phyloP scores from a whole-genome alignment of 2,888 invertebrate species.

The Proisotoma minuta region DNA sequence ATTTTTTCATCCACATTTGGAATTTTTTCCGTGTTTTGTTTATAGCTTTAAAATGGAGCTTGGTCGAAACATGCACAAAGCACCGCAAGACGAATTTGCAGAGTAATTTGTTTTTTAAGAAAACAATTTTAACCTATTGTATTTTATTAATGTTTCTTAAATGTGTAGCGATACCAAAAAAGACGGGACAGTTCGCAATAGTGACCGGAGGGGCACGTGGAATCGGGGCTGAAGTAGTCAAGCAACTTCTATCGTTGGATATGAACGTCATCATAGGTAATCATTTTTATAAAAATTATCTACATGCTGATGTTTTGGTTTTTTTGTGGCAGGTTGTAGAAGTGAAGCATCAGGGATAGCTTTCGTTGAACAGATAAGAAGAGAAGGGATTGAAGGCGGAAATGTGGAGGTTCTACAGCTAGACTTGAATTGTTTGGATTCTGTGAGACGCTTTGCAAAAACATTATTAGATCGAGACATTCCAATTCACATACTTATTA shows the following conservation, averaged over 20 bases:
- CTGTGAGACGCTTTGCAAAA: constrained; percentile 69
- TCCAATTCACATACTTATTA: constrained; percentile 68
- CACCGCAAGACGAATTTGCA: constrained; percentile 33
- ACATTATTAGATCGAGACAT: constrained; percentile 60
- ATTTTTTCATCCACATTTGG: constrained; percentile 27
- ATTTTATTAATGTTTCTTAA: not conserved
- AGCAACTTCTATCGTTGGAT: constrained; percentile 63
- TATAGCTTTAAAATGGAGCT: constrained; percentile 35
- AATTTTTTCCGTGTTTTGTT: constrained; percentile 26
- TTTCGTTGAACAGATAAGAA: constrained; percentile 52
- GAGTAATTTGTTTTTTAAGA: constrained; percentile 19
- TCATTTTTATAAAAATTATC: not conserved
- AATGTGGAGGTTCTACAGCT: constrained; percentile 64
- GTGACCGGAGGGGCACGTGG: constrained; percentile 84
- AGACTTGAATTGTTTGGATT: constrained; percentile 70
- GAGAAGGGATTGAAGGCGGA: constrained; percentile 57
- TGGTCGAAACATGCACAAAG: constrained; percentile 37
- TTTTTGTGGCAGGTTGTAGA: constrained; percentile 62
- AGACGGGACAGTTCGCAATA: constrained; percentile 66
- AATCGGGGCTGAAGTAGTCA: constrained; percentile 72
- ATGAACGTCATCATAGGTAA: constrained; percentile 43
- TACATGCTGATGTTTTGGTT: not conserved
- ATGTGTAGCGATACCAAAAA: constrained; percentile 58
- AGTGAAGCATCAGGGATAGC: constrained; percentile 59
- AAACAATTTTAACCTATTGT: not conserved